These are phyloP conservation scores for Psix sp. DNA, from an alignment of 1,140 invertebrate species.

Conservation along the genomic window DNA sequence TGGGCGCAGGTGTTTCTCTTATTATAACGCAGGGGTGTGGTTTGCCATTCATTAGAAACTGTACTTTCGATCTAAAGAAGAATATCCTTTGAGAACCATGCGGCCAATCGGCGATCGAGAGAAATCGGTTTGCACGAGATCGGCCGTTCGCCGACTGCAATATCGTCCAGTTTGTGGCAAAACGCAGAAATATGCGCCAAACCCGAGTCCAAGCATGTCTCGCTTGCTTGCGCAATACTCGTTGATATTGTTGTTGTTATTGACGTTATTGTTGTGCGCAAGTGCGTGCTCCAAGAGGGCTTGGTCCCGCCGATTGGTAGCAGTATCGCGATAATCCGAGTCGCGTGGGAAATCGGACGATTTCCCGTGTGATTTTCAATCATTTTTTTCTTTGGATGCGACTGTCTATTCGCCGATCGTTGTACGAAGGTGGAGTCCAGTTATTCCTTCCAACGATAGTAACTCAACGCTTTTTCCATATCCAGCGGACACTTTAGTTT, in stretches of 20 bases:
- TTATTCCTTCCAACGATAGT: not conserved
- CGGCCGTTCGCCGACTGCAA: conserved; percentile 31
- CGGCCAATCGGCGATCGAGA: conserved; percentile 33
- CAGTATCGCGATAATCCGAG: conserved; percentile 34
- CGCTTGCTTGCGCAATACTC: conserved; percentile 49
- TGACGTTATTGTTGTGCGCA: conserved; percentile 36
- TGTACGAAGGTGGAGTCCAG: conserved; percentile 1
- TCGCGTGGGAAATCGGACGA: conserved; percentile 36
- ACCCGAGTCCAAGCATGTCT: conserved; percentile 37
- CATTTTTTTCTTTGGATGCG: conserved; percentile 10
- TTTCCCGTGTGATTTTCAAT: conserved; percentile 33
- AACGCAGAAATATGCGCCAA: conserved; percentile 45
- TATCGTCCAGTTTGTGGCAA: conserved; percentile 55
- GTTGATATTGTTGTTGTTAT: conserved; percentile 41
- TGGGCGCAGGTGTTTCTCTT: conserved; percentile 65
- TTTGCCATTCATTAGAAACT: conserved; percentile 67
- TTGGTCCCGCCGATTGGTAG: conserved; percentile 42
- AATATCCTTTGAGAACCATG: conserved; percentile 45
- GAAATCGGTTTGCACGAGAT: conserved; percentile 46
- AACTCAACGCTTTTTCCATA: not conserved
- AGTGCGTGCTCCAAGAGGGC: conserved; percentile 37
- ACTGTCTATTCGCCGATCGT: conserved; percentile 4
- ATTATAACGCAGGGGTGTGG: conserved; percentile 68
- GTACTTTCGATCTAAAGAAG: conserved; percentile 57
- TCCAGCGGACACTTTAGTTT: not conserved